Evolutionary conservation across 2,113 vertebrate species (phyloP), one percentile per base, ranked within the genome.

Genomic region (Equus przewalskii): DNA sequence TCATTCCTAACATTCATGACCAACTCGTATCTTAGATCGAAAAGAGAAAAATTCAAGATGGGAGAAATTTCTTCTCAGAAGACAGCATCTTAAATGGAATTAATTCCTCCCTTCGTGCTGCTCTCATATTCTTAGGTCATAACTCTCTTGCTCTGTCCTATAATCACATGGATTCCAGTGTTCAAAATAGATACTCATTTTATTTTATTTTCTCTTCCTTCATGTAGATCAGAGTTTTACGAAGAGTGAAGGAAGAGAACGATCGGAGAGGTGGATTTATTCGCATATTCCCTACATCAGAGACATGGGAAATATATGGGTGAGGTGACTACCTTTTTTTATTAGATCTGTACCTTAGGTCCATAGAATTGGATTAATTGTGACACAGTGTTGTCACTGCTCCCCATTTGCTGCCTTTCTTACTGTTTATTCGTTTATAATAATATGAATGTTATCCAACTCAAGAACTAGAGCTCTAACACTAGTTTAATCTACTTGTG

Each of bases 241-340:
- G 99, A 88, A 99, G 99, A 93, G 99, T 99, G 86, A 99, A 99
- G 98, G 99, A 99, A 93, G 99, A 99, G 97, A 98, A 99, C 69
- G 99, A 99, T 73, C 98, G 99, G 94, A 99, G 99, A 97, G 99
- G 99, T 56, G 99, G 99, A 89, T 99, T 99, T 87, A 98, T 99
- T 81, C 99, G 99, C 36, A 99, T 99, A 98, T 99, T 99, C 98
- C 99, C 99, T 86, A 99, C 99, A 2, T 98, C 99, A 19, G 98
- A 99, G 96, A 99, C 99, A 1, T 99, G 99, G 99, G 99, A 99
- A 64, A 98, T 99, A 97, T 99, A 99, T 96, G 98, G 99, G 99
- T 99, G 98, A 99, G 98, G 97, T 98, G 97, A 98, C 97, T 97
- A 30, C 97, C 44, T 65, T 90, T 96, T 88, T 84, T 72, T 64